Base-by-base conservation (phyloP, 1,140 invertebrate species). In the Agrypnia vestita region DNA sequence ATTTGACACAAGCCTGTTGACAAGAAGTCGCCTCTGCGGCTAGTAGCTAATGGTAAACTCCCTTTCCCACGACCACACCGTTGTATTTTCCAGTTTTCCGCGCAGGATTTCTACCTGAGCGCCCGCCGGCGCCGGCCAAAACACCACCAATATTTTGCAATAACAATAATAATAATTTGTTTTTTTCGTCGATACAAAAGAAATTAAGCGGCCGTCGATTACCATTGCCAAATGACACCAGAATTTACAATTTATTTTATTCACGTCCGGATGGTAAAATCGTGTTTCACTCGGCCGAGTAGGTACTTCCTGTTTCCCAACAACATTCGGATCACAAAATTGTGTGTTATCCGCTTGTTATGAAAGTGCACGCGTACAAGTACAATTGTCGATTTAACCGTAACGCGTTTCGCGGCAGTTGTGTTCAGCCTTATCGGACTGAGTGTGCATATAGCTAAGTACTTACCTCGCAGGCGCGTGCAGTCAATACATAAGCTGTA, bases 21-120 rank as follows among this genome's bases (percentile, higher is more conserved):
- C 25, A 35, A 35, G 1, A 35, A 1, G 25, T 6, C 25, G 25
- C 25, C 6, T 35, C 1, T 35, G 1, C 25, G 25, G 25, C 25
- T 35, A n/a, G n/a, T n/a, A n/a, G n/a, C n/a, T n/a, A n/a, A n/a
- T n/a, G 25, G 25, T 35, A 1, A 35, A 59, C 15, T 59, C 55
- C 21, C 1, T 21, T 59, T 59, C 15, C 17, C 15, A 59, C 55
- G 21, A 21, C 21, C 13, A n/a, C 55, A 17, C n/a, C 25, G 25
- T 25, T 64, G 13, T 35, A 25, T 64, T 64, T 64, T 64, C 35
- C 61, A n/a, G 21, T 12, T 64, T 64, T 64, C 61, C 61, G 13
- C 13, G 13, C 61, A 64, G 61, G 61, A 64, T 64, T 64, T 64
- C 19, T 43, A 64, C 19, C 19, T 64, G 61, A 64, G 61, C 61